Evolutionary conservation across 2,797 vertebrate species (phyloP).

Genomic region (Amblyraja radiata): DNA sequence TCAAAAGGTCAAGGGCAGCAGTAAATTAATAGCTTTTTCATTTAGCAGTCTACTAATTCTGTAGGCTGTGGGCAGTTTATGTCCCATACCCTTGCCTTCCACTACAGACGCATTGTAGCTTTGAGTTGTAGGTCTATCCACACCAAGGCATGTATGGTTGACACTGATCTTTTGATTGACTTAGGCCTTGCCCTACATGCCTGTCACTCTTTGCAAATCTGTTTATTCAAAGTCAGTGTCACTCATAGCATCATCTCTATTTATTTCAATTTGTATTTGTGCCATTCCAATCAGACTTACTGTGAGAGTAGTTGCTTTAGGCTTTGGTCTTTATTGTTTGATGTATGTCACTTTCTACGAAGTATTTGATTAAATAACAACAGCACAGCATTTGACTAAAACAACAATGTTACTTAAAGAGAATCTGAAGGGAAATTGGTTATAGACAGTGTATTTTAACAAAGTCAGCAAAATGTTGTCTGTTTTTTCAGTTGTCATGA

Average conservation of each 20-base stretch:
- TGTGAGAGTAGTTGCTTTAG: neutral
- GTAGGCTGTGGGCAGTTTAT: conserved; percentile 40
- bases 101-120: conserved; percentile 42
- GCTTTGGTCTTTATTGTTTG: conserved; percentile 9
- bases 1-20: conserved; percentile 42
- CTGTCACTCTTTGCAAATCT: neutral
- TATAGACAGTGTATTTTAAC: neutral
- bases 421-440: neutral
- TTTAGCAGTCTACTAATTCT: conserved; percentile 33
- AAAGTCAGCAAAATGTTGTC: conserved; percentile 1
- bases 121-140: conserved; percentile 41
- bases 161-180: conserved; percentile 38
- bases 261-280: conserved; percentile 14
- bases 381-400: neutral
- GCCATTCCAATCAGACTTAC: neutral
- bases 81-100: conserved; percentile 41
- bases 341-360: conserved; percentile 20
- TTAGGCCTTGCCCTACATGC: conserved; percentile 42
- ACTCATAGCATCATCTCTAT: neutral
- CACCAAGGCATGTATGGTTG: conserved; percentile 41
- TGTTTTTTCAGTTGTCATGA: conserved; percentile 17
- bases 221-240: neutral
- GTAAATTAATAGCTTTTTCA: conserved; percentile 40
- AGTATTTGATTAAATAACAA: conserved; percentile 22
- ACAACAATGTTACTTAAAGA: conserved; percentile 1